Conservation (phyloP, 2,113 vertebrate species). For the Dipodomys stephensi region DNA sequence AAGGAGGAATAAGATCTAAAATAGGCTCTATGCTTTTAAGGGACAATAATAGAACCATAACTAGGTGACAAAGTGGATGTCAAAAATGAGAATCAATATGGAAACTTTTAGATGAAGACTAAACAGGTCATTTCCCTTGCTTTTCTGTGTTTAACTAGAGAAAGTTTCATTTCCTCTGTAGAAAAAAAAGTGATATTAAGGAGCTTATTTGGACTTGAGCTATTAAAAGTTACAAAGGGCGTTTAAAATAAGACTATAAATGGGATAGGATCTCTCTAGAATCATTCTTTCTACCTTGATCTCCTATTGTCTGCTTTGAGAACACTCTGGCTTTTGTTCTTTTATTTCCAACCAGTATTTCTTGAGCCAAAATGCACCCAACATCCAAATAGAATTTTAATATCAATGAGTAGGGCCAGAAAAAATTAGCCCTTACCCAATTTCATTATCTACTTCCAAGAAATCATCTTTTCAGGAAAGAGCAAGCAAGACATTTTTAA, state of each 20-base stretch:
- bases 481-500: conserved; percentile 57
- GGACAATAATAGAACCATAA: background rate
- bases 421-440: conserved; percentile 14
- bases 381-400: conserved; percentile 61
- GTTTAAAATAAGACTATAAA: conserved; percentile 42
- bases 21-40: background rate
- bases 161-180: conserved; percentile 49
- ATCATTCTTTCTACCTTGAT: background rate
- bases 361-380: conserved; percentile 27
- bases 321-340: background rate
- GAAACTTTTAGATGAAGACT: background rate
- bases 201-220: conserved; percentile 2
- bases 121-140: background rate
- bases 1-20: background rate
- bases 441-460: conserved; percentile 69
- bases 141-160: conserved; percentile 37
- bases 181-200: background rate
- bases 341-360: conserved; percentile 51
- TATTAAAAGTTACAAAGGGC: conserved; percentile 39
- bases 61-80: background rate
- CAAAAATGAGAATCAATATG: background rate
- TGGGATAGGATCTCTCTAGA: conserved; percentile 45
- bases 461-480: conserved; percentile 63
- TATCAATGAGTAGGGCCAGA: conserved; percentile 22
- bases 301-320: conserved; percentile 56